Evolutionary conservation across 2,888 invertebrate genomes (phyloP).

Genomic region (Zele albiditarsus): DNA sequence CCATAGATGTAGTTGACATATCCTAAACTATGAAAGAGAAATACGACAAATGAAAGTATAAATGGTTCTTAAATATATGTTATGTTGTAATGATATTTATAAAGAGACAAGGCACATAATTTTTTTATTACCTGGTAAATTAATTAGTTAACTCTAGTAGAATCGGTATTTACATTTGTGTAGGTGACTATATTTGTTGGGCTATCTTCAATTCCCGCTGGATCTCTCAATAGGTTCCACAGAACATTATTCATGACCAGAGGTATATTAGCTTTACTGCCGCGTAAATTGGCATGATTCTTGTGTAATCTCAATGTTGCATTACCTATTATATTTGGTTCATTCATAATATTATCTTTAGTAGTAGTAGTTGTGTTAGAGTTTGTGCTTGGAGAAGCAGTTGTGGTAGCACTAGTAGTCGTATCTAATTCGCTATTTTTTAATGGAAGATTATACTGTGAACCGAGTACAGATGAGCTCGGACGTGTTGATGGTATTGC

Average conservation of each 20-base stretch:
- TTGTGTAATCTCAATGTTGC: slow-evolving; percentile 58
- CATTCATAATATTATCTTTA: slow-evolving; percentile 44
- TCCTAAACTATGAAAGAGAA: not conserved
- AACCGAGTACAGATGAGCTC: slow-evolving; percentile 63
- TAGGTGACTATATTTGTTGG: slow-evolving; percentile 61
- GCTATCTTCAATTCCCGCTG: slow-evolving; percentile 61
- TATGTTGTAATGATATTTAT: not conserved
- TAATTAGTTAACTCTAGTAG: slow-evolving; percentile 60
- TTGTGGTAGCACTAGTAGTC: slow-evolving; percentile 2
- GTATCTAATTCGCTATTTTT: slow-evolving; percentile 47
- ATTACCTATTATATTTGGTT: slow-evolving; percentile 48
- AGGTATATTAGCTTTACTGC: slow-evolving; percentile 67
- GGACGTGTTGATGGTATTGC: slow-evolving; percentile 61
- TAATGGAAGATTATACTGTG: slow-evolving; percentile 57
- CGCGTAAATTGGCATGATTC: slow-evolving; percentile 61
- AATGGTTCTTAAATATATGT: not conserved
- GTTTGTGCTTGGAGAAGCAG: not conserved
- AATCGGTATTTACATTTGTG: slow-evolving; percentile 65
- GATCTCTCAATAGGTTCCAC: slow-evolving; percentile 65
- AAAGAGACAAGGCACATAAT: slow-evolving; percentile 39
- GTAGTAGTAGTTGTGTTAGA: not conserved
- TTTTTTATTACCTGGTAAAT: slow-evolving; percentile 52
- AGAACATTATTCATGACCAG: slow-evolving; percentile 67
- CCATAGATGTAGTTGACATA: not conserved
- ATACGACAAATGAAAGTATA: slow-evolving; percentile 10